Evolutionary conservation across 2,113 vertebrate genomes (phyloP), one percentile per base, ranked within the genome.

Genomic region (Macheiramphus alcinus): DNA sequence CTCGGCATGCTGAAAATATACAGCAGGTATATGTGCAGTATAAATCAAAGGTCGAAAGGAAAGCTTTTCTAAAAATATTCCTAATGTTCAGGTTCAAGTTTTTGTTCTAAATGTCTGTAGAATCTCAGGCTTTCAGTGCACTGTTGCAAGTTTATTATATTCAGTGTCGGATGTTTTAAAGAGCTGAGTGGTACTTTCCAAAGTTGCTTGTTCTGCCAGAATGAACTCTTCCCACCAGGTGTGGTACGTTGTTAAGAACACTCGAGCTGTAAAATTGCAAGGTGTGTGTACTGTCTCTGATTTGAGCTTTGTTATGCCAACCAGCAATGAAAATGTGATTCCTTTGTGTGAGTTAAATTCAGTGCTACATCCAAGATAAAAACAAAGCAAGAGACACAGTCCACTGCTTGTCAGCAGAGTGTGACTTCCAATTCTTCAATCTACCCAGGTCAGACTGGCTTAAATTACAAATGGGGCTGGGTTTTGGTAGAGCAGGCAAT

Each of bases 1-100:
- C 86, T 91, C 10, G 20, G 23, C 5, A 11, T 55, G 61, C 52
- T 55, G 86, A 40, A 67, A 50, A 72, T 48, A 22, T 3, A 12
- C 20, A 22, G 26, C 0, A 1, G 45, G 14, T 58, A 0, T 20
- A 6, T 2, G 6, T 32, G 45, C 2, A 0, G 0, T 61, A 19
- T 59, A 75, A 72, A 87, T 31, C 74, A 27, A 17, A 74, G 43
- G 14, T 29, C 0, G 3, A 34, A 65, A 73, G 42, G 20, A n/a
- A 82, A 62, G 36, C 40, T 68, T 83, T 80, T n/a, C 25, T 72
- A 29, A 87, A 93, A 75, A 40, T 13, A 8, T 7, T 72, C 38
- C 32, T 55, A 6, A 66, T 20, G 5, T n/a, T 70, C 2, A 1
- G 13, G 11, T 82, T 84, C 14, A 13, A 26, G 6, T 32, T 86